Evolutionary conservation across 2,113 vertebrate species (phyloP).

Genomic region (Scatophagus argus): DNA sequence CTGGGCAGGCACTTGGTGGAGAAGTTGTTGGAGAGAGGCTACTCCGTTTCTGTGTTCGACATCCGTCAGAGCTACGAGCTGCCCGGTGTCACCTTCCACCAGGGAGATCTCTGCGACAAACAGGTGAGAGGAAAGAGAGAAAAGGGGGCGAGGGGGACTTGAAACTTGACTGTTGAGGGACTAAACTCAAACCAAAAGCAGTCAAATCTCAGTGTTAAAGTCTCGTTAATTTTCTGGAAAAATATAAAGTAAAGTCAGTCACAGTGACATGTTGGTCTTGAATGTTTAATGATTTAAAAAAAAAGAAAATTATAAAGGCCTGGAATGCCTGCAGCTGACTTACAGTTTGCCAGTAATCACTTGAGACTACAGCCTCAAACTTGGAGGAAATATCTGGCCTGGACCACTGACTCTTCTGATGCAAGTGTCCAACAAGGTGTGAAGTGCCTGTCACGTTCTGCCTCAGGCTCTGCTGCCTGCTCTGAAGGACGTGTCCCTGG

Average conservation of each 20-base stretch:
- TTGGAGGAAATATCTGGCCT: background rate
- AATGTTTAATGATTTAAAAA: background rate
- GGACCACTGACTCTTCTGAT: background rate
- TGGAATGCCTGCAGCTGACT: background rate
- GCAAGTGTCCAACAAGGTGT: background rate
- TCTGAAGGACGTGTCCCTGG: slow-evolving; percentile 87
- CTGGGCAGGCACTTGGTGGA: slow-evolving; percentile 94
- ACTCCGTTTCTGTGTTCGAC: slow-evolving; percentile 92
- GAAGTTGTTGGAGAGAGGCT: slow-evolving; percentile 89
- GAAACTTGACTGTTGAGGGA: background rate
- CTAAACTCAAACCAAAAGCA: background rate
- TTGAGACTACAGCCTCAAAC: background rate
- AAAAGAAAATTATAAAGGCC: background rate
- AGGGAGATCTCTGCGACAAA: slow-evolving; percentile 92
- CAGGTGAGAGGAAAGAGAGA: too few relatives aligned
- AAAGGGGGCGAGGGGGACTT: too few relatives aligned
- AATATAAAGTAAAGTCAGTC: background rate
- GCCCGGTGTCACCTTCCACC: slow-evolving; percentile 87
- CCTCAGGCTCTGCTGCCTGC: slow-evolving; percentile 89
- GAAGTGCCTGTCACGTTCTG: background rate
- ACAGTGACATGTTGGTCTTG: background rate
- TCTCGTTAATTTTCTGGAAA: background rate
- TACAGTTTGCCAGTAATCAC: background rate
- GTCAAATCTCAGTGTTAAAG: background rate
- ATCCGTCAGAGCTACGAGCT: slow-evolving; percentile 87